Evolutionary conservation across 2,888 invertebrate species (phyloP).

Genomic region (Druceiella hillmani): DNA sequence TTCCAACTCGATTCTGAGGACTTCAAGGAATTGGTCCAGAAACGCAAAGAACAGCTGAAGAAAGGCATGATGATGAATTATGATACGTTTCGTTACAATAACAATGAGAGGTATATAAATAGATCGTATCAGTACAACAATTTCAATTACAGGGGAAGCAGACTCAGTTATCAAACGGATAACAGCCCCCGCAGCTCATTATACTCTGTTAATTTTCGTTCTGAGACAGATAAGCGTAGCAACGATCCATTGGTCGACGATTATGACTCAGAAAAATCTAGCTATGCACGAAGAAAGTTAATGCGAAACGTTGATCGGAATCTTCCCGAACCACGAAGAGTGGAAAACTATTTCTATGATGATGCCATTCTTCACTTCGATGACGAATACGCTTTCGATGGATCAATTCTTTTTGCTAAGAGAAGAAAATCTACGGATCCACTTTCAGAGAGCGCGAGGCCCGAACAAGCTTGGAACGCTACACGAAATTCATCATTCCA

Average conservation of each 20-base stretch:
- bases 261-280: constrained; percentile 45
- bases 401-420: constrained; percentile 45
- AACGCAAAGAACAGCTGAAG: constrained; percentile 40
- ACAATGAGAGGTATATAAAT: constrained; percentile 29
- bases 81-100: constrained; percentile 34
- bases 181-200: constrained; percentile 39
- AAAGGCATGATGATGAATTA: constrained; percentile 39
- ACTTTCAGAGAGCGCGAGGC: too few relatives aligned
- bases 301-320: constrained; percentile 47
- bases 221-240: constrained; percentile 36
- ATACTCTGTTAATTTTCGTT: constrained; percentile 39
- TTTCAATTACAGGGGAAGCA: constrained; percentile 28
- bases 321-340: constrained; percentile 30
- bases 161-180: constrained; percentile 32
- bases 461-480: constrained; percentile 34
- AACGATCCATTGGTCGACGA: constrained; percentile 47
- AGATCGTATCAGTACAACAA: constrained; percentile 29
- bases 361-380: constrained; percentile 46
- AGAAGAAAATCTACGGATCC: constrained; percentile 43
- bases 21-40: constrained; percentile 43
- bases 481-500: constrained; percentile 3
- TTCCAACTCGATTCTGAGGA: constrained; percentile 47
- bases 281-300: constrained; percentile 44
- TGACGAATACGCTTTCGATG: constrained; percentile 47
- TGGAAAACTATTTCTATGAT: constrained; percentile 47